Conservation (phyloP, 2,797 vertebrate species). For the Rhyacichthys aspro region DNA sequence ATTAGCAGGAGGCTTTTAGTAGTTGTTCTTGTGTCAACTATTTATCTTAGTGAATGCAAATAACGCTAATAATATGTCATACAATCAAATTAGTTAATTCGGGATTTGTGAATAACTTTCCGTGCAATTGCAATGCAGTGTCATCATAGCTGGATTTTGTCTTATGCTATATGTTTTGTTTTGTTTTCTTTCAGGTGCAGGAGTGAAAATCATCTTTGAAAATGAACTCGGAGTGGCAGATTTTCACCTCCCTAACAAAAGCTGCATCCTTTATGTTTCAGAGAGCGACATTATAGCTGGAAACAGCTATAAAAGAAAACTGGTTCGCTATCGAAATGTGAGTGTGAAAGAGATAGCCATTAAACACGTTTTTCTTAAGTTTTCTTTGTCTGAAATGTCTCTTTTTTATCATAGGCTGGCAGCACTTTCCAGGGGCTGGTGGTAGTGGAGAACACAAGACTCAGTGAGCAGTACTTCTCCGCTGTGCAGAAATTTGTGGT, state of each 20-base stretch:
- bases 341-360: constrained; percentile 47
- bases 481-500: constrained; percentile 88
- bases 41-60: too few species aligned
- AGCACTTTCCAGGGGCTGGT: constrained; percentile 82
- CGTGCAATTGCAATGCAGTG: too few species aligned
- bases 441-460: constrained; percentile 85
- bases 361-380: too few species aligned
- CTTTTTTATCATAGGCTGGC: constrained; percentile 70
- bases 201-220: constrained; percentile 84
- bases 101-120: too few species aligned
- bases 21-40: too few species aligned
- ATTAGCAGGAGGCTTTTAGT: too few species aligned
- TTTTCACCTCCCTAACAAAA: constrained; percentile 87
- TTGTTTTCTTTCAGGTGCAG: constrained; percentile 70
- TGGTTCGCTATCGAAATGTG: constrained; percentile 91
- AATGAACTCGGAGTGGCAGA: constrained; percentile 84
- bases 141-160: too few species aligned
- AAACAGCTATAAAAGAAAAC: constrained; percentile 84
- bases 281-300: constrained; percentile 89
- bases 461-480: constrained; percentile 88
- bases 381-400: neutral
- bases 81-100: too few species aligned
- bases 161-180: neutral
- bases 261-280: constrained; percentile 87
- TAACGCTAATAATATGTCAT: too few species aligned